Percentiles rank a stretch among this genome's conserved stretches.
phyloP scores from a whole-genome alignment of 2,888 invertebrate species.

The Apotomis betuletana region DNA sequence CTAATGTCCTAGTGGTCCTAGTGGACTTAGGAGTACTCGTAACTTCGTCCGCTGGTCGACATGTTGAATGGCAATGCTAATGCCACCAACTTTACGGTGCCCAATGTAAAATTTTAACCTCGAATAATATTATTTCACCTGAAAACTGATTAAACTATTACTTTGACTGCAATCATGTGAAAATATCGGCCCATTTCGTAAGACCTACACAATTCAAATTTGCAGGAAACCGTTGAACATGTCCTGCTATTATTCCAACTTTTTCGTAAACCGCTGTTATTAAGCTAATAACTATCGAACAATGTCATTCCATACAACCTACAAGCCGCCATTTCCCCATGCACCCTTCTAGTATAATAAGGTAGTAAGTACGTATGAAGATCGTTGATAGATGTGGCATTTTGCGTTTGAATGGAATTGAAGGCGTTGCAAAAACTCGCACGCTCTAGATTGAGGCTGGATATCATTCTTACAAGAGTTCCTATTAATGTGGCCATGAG shows the following conservation, averaged over 20 bases:
- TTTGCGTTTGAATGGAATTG: not conserved
- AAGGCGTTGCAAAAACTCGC: slow-evolving; percentile 31
- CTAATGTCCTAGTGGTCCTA: no score
- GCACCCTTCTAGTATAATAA: not conserved
- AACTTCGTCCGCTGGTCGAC: no score
- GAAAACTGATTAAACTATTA: no score
- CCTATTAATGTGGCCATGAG: slow-evolving; percentile 15
- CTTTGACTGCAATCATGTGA: no score
- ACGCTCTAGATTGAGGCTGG: slow-evolving; percentile 33
- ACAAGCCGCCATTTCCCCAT: slow-evolving; percentile 12
- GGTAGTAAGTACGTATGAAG: not conserved
- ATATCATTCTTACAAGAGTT: slow-evolving; percentile 29
- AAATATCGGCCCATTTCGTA: not conserved
- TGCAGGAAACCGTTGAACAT: slow-evolving; percentile 6
- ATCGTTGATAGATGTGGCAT: not conserved
- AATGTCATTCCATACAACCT: slow-evolving; percentile 16
- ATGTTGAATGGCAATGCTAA: no score
- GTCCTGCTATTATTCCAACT: not conserved
- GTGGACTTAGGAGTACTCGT: no score
- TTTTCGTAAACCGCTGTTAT: slow-evolving; percentile 10
- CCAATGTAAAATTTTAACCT: no score
- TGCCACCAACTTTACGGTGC: no score
- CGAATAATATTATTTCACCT: no score
- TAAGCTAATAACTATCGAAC: slow-evolving; percentile 20
- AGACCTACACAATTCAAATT: not conserved